Evolutionary conservation across 2,797 vertebrate species (phyloP).

Genomic region (Perdix hodgsoniae): DNA sequence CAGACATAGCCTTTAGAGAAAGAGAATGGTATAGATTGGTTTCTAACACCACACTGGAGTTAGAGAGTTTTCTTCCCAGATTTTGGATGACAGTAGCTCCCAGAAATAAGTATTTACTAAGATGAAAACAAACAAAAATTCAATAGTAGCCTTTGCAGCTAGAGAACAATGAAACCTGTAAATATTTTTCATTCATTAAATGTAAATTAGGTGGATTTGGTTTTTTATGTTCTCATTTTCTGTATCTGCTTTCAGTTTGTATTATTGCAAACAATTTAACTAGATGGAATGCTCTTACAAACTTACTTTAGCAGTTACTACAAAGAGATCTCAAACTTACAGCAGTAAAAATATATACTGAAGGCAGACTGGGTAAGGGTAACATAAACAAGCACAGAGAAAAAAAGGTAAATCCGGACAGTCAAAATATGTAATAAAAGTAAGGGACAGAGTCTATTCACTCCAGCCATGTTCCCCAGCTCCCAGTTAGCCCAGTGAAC

Average conservation of each 20-base stretch:
- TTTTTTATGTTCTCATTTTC: not conserved
- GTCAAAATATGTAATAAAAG: not conserved
- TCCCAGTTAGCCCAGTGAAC: not conserved
- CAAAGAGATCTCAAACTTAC: not conserved
- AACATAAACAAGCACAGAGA: not conserved
- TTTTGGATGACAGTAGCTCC: not conserved
- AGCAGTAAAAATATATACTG: not conserved
- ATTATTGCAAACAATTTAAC: not conserved
- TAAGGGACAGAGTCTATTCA: not conserved
- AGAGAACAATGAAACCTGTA: not conserved
- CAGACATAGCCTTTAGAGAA: not conserved
- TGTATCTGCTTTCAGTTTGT: not conserved
- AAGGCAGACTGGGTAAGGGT: not conserved
- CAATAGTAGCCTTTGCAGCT: not conserved
- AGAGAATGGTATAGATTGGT: not conserved
- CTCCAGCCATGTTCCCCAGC: not conserved
- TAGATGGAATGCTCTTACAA: not conserved
- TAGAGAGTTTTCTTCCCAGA: too few relatives aligned
- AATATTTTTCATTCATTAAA: slow-evolving; percentile 22
- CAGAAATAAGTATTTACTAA: not conserved
- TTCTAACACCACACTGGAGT: too few relatives aligned
- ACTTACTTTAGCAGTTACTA: not conserved
- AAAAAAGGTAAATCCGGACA: not conserved
- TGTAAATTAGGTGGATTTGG: not conserved
- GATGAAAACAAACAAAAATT: slow-evolving; percentile 8